These are phyloP conservation scores for Pissodes strobi DNA, from an alignment of 1,140 invertebrate genomes.

Conservation along the genomic window DNA sequence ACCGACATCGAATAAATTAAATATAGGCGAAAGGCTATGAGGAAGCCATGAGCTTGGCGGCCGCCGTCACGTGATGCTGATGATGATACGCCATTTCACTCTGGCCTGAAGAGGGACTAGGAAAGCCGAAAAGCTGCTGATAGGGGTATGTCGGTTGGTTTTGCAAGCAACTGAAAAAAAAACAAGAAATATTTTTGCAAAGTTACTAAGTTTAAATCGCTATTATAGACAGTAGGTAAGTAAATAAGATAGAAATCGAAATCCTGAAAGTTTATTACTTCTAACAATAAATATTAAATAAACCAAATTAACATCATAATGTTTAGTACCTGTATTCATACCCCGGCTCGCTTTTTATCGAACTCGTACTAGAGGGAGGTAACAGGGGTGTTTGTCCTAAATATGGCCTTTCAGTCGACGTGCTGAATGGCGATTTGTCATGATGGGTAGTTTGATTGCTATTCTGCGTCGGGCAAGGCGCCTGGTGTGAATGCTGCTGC, in stretches of 20 bases:
- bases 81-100: slow-evolving; percentile 67
- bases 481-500: slow-evolving; percentile 40
- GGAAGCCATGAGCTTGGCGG: slow-evolving; percentile 79
- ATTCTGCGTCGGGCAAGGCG: neutral
- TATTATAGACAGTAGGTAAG: no score
- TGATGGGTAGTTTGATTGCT: slow-evolving; percentile 41
- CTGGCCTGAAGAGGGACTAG: slow-evolving; percentile 37
- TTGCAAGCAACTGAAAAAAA: slow-evolving; percentile 48
- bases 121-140: slow-evolving; percentile 55
- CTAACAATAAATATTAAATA: no score
- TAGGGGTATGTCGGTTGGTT: slow-evolving; percentile 52
- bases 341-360: slow-evolving; percentile 54
- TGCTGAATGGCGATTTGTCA: slow-evolving; percentile 37
- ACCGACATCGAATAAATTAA: slow-evolving; percentile 5
- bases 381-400: slow-evolving; percentile 60
- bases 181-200: no score
- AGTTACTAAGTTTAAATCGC: no score
- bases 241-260: no score
- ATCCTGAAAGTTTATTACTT: no score
- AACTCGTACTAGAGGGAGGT: slow-evolving; percentile 45
- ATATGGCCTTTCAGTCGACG: slow-evolving; percentile 53
- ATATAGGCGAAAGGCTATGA: slow-evolving; percentile 58
- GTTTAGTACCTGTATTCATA: slow-evolving; percentile 46
- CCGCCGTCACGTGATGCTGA: slow-evolving; percentile 78
- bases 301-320: no score